Base-by-base conservation (phyloP, 1,140 invertebrate genomes). In the Drosophila simulans region DNA sequence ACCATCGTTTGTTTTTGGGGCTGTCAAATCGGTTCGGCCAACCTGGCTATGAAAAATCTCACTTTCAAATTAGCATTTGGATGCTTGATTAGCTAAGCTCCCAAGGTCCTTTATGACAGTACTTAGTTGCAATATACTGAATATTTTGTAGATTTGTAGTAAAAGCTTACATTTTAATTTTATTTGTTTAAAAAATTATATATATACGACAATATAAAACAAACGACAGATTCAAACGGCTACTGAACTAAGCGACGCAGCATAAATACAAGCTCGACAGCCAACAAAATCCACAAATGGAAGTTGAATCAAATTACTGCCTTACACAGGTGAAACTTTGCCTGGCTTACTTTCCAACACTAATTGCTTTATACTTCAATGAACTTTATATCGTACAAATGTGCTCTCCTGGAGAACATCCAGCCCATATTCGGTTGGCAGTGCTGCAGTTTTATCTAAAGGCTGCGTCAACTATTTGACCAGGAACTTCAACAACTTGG, bases 401-500 rank as follows among this genome's bases (percentile, higher is more conserved):
- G 62, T 76, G 27, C 40, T 27, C 34, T 37, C 37, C 17, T 17
- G 17, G 17, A 17, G 17, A 17, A 17, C 17, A 17, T 15, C 15
- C 5, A 22, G 5, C 31, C 11, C 12, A 20, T 13, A 2, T 20
- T 15, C 11, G 15, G 20, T 42, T 55, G 43, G 40, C 15, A 27
- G 25, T 51, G 45, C 42, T 75, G 56, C 63, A 63, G 53, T 48
- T 59, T 74, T 83, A 82, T 74, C 70, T 84, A 70, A 79, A 58
- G 62, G 59, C 60, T 84, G 64, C 64, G 72, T 80, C 80, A 77
- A 77, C 72, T 80, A 73, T 85, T 77, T 80, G 66, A 85, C 77
- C 81, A 59, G 72, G 63, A 81, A 77, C 82, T 84, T 84, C 62
- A 74, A 73, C 82, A 71, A 75, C 72, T 76, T 66, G 53, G 70